phyloP scores from a whole-genome alignment of 2,797 vertebrate species.

The Petrocephalus schoutedeni region DNA sequence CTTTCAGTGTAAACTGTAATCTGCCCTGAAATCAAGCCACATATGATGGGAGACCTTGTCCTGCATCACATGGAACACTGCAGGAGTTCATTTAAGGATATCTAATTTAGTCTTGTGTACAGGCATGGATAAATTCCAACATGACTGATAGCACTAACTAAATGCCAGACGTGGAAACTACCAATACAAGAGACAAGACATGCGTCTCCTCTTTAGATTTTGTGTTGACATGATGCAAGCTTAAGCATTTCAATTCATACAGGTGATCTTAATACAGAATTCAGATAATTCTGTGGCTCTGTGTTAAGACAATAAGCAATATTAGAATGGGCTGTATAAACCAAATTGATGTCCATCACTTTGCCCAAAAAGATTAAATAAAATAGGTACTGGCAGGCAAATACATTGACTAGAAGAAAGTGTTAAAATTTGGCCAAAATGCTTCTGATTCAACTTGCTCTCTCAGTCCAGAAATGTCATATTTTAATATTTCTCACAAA shows the following conservation, averaged over 20 bases:
- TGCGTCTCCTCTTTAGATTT: neutral
- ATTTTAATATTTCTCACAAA: neutral
- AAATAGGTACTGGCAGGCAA: neutral
- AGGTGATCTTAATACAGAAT: neutral
- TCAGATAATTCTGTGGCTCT: neutral
- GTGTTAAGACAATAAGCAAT: neutral
- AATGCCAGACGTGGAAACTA: constrained; percentile 4
- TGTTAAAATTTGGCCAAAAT: neutral
- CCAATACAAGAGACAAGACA: neutral
- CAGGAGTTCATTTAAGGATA: constrained; percentile 26
- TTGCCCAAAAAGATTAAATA: neutral
- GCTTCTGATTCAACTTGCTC: neutral
- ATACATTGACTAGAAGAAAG: neutral
- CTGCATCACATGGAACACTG: neutral
- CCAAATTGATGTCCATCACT: neutral
- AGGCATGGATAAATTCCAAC: constrained; percentile 25
- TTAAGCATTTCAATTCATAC: constrained; percentile 5
- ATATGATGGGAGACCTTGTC: neutral
- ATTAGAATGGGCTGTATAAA: neutral
- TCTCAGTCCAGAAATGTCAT: neutral
- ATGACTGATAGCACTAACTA: constrained; percentile 20
- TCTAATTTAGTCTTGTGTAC: constrained; percentile 22
- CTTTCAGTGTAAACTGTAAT: neutral
- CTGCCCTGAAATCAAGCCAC: neutral
- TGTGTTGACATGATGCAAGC: neutral